These are phyloP conservation scores for Acromyrmex echinatior DNA, from an alignment of 1,140 invertebrate species.

Conservation along the genomic window DNA sequence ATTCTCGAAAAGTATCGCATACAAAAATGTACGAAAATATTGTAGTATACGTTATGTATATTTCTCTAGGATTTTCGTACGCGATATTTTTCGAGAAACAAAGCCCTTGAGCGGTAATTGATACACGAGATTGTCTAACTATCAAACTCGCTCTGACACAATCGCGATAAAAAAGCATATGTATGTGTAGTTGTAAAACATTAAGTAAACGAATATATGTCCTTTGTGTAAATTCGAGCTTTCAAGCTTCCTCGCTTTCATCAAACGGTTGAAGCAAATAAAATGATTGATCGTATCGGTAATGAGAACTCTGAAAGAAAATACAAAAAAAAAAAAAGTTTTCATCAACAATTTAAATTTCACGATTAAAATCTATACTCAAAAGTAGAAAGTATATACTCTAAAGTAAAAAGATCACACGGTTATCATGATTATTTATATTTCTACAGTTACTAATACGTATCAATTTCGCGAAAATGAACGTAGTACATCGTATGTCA, in stretches of 20 bases:
- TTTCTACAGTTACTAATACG: not conserved
- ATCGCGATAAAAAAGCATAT: slow-evolving; percentile 9
- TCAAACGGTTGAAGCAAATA: not conserved
- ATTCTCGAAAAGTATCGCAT: too few species aligned
- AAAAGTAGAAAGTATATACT: too few species aligned
- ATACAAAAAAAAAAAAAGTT: not conserved
- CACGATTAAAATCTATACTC: not conserved
- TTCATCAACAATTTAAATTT: not conserved
- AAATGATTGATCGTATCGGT: not conserved
- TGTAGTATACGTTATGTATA: too few species aligned
- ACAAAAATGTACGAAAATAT: too few species aligned
- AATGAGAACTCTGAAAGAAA: not conserved
- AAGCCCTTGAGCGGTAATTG: slow-evolving; percentile 15
- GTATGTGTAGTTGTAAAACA: not conserved
- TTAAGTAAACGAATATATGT: not conserved
- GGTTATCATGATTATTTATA: not conserved
- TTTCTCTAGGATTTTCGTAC: too few species aligned
- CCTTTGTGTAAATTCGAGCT: not conserved
- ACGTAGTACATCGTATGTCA: not conserved
- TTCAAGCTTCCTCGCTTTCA: not conserved
- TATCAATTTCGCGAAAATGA: not conserved
- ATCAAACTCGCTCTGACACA: not conserved
- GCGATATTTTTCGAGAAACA: too few species aligned
- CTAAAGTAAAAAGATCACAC: not conserved
- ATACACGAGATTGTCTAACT: slow-evolving; percentile 13